Conservation (phyloP, 2,797 vertebrate genomes). For the Mionectes olivaceus region DNA sequence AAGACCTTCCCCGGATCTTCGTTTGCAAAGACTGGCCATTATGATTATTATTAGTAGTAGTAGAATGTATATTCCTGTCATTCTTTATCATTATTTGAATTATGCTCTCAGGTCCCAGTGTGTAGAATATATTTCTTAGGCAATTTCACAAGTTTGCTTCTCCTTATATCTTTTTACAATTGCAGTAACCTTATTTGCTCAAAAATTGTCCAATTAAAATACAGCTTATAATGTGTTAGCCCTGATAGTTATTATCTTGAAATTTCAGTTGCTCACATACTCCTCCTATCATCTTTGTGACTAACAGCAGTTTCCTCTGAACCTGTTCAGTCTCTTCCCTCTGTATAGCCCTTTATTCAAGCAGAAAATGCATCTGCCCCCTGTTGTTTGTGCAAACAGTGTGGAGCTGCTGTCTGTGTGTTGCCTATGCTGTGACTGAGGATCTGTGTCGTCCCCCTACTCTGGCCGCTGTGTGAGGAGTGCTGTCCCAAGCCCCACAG, state of each 20-base stretch:
- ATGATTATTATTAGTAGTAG: no score
- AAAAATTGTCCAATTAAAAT: neutral
- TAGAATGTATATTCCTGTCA: neutral
- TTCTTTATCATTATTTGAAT: neutral
- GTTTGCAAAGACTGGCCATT: no score
- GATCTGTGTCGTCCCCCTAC: neutral
- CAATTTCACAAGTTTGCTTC: neutral
- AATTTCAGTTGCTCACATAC: neutral
- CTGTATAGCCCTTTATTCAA: neutral
- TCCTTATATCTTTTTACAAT: neutral
- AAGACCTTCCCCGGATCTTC: no score
- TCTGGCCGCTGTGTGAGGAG: rapidly evolving
- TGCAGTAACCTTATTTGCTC: neutral
- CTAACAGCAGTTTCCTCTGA: neutral
- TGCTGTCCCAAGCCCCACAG: rapidly evolving
- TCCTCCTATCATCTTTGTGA: neutral
- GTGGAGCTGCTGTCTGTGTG: rapidly evolving
- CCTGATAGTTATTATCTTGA: neutral
- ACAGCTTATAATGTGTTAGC: neutral
- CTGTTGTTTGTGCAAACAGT: rapidly evolving
- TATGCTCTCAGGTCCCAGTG: neutral
- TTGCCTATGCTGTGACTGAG: rapidly evolving
- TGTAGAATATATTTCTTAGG: neutral
- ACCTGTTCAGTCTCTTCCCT: neutral
- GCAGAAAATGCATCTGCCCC: neutral